phyloP scores from a whole-genome alignment of 2,113 vertebrate genomes.

The Neoarius graeffei region DNA sequence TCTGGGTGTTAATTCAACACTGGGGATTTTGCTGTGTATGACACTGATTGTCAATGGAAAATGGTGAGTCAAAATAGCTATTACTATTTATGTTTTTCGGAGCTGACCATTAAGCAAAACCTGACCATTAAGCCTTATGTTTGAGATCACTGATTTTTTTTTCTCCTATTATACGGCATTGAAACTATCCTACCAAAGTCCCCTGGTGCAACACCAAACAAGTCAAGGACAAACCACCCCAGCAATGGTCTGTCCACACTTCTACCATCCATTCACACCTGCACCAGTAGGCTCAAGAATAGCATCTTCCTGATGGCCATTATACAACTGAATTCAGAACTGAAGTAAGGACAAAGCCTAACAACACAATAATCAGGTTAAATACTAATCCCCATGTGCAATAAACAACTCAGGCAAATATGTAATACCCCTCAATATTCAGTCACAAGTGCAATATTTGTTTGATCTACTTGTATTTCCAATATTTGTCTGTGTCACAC shows the following conservation, averaged over 20 bases:
- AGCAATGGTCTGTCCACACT: neutral
- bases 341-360: neutral
- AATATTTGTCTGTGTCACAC: neutral
- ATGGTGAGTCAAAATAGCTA: too few species aligned
- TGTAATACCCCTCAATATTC: neutral
- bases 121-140: neutral
- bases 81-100: too few species aligned
- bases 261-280: neutral
- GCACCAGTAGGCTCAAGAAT: conserved; percentile 22
- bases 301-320: neutral
- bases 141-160: neutral
- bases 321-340: neutral
- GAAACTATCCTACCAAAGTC: neutral
- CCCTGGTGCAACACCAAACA: neutral
- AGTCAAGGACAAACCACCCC: neutral
- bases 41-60: too few species aligned
- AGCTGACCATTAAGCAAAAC: too few species aligned
- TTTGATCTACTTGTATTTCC: neutral
- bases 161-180: neutral
- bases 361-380: neutral
- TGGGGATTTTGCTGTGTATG: too few species aligned
- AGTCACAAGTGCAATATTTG: neutral
- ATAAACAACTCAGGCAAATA: neutral
- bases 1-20: too few species aligned
- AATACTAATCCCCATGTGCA: neutral